A percentile compares a stretch with the other conserved stretches of the same genome.
phyloP scores from a whole-genome alignment of 2,113 vertebrate genomes.

The Bos indicus region DNA sequence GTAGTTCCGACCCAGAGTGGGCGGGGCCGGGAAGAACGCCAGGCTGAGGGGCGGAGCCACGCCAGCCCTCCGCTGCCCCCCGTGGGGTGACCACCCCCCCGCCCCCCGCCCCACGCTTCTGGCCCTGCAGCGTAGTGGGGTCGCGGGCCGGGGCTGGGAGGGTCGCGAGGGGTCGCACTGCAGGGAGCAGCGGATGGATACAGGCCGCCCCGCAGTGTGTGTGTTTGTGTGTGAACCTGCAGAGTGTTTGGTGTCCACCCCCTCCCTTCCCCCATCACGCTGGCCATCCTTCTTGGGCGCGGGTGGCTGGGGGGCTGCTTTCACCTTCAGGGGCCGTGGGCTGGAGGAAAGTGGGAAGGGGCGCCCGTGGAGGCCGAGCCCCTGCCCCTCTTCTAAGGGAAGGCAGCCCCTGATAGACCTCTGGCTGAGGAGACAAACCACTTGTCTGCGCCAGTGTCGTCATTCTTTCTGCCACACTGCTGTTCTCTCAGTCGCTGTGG shows the following conservation, averaged over 20 bases:
- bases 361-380: not conserved
- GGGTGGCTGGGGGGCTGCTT: not conserved
- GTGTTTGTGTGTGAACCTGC: not conserved
- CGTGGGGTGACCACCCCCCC: not conserved
- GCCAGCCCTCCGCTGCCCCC: not conserved
- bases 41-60: not conserved
- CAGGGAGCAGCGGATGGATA: constrained; percentile 17
- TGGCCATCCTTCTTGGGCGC: not conserved
- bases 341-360: not conserved
- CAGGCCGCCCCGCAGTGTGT: not conserved
- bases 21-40: not conserved
- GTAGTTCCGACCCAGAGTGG: constrained; percentile 16
- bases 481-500: not conserved
- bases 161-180: no score
- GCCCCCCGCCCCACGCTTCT: no score
- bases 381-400: not conserved
- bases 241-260: not conserved
- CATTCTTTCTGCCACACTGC: not conserved
- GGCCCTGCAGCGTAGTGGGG: accelerated
- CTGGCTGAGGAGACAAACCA: not conserved
- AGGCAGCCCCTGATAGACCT: not conserved
- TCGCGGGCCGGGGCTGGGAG: not conserved
- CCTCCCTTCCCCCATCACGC: accelerated
- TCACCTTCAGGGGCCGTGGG: not conserved
- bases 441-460: not conserved